Conservation (phyloP, 30 jellyfish, hydroid and myxozoan species). For the Hydractinia echinata region DNA sequence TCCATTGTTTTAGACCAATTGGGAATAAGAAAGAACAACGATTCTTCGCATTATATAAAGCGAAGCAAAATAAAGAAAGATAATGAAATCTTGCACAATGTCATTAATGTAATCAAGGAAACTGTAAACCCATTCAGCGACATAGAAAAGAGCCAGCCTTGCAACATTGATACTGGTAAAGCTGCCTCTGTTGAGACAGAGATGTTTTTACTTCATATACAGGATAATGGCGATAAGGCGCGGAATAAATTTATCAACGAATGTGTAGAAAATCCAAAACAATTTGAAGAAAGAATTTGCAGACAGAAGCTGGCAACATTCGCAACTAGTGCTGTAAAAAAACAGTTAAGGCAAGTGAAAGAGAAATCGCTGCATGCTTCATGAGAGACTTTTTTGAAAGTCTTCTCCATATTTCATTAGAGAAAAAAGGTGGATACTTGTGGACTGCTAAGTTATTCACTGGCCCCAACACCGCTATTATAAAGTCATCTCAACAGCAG, state of each 20-base stretch:
- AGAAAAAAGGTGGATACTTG: no score
- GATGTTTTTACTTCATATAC: not conserved
- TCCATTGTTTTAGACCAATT: no score
- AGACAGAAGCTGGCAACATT: conserved; percentile 7
- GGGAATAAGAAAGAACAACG: no score
- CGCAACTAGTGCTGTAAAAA: not conserved
- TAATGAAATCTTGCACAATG: no score
- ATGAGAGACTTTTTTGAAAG: conserved; percentile 1
- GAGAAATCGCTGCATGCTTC: not conserved
- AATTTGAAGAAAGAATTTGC: not conserved
- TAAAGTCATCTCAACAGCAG: no score
- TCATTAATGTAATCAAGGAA: no score
- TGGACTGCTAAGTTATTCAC: no score
- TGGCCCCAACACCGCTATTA: no score
- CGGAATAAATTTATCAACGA: not conserved
- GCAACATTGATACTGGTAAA: not conserved
- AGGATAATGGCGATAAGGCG: not conserved
- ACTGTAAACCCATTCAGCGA: not conserved
- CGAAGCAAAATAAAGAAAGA: no score
- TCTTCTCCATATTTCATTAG: not conserved
- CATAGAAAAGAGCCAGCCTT: not conserved
- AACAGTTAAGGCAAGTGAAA: no score
- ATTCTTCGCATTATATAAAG: no score
- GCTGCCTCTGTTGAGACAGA: not conserved
- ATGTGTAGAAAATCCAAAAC: not conserved